Evolutionary conservation across 2,113 vertebrate genomes (phyloP).

Genomic region (Mohoua ochrocephala): DNA sequence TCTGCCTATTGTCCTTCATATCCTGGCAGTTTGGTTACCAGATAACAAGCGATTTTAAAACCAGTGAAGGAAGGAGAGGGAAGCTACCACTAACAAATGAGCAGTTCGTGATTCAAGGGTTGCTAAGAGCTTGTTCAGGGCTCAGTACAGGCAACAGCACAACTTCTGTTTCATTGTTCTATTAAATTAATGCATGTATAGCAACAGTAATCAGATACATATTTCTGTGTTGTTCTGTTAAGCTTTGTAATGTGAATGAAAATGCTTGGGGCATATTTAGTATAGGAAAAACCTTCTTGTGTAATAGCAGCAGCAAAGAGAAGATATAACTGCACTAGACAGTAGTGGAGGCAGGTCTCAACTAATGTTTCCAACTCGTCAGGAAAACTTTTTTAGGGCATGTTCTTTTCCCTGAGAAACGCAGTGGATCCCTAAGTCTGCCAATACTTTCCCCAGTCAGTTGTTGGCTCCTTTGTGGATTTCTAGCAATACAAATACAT

Average conservation of each 20-base stretch:
- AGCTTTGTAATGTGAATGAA: neutral
- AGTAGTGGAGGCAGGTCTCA: neutral
- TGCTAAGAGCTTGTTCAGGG: neutral
- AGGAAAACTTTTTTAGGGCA: neutral
- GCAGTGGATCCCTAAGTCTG: neutral
- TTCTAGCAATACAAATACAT: neutral
- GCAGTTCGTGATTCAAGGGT: neutral
- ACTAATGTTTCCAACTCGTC: neutral
- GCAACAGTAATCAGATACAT: neutral
- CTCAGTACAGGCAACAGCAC: neutral
- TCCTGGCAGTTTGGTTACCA: neutral
- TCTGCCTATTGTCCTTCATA: neutral
- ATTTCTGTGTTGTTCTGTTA: neutral
- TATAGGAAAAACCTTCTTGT: neutral
- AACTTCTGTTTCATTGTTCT: neutral
- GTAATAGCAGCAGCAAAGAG: neutral
- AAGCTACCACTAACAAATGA: neutral
- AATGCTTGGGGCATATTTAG: neutral
- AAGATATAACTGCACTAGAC: neutral
- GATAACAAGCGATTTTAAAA: neutral
- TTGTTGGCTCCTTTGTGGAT: neutral
- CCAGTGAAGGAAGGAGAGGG: neutral
- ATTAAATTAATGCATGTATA: neutral
- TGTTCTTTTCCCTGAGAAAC: neutral
- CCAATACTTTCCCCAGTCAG: neutral